A percentile compares a stretch with the other conserved stretches of the same genome.
Evolutionary conservation across 2,113 vertebrate genomes (phyloP).

Genomic region (Ceuthmochares aereus): DNA sequence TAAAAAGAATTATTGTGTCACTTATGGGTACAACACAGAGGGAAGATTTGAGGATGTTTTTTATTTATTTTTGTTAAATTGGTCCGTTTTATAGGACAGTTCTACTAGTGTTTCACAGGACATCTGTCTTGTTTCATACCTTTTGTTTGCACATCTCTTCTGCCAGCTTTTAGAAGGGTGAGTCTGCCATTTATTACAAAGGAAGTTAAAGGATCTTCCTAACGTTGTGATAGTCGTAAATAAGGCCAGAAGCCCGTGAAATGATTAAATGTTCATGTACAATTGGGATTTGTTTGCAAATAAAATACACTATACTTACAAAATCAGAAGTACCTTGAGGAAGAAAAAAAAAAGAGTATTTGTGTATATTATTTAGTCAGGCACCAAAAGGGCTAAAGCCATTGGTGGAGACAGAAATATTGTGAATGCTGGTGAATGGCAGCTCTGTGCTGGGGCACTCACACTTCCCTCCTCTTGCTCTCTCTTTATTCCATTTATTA

Average conservation of each 20-base stretch:
- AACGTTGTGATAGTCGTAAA: background rate
- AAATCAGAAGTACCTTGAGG: background rate
- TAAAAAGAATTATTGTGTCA: background rate
- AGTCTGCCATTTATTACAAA: background rate
- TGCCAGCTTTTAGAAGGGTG: background rate
- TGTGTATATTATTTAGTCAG: background rate
- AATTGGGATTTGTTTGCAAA: background rate
- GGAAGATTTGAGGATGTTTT: background rate
- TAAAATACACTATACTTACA: background rate
- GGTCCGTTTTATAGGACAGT: background rate
- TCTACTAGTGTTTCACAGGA: background rate
- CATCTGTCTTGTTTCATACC: background rate
- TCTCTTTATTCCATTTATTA: background rate
- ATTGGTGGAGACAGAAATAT: fast-evolving
- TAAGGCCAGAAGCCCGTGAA: background rate
- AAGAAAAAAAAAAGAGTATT: background rate
- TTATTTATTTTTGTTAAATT: background rate
- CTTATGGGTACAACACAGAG: background rate
- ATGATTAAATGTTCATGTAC: background rate
- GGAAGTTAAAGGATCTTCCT: slow-evolving; percentile 16
- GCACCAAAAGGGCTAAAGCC: background rate
- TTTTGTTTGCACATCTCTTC: background rate
- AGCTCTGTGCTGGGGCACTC: fast-evolving
- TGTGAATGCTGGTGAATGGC: background rate
- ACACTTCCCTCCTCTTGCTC: background rate